A percentile compares a stretch with the other conserved stretches of the same genome.
Evolutionary conservation across 2,797 vertebrate genomes (phyloP).

Genomic region (Hypotaenidia philippensis): DNA sequence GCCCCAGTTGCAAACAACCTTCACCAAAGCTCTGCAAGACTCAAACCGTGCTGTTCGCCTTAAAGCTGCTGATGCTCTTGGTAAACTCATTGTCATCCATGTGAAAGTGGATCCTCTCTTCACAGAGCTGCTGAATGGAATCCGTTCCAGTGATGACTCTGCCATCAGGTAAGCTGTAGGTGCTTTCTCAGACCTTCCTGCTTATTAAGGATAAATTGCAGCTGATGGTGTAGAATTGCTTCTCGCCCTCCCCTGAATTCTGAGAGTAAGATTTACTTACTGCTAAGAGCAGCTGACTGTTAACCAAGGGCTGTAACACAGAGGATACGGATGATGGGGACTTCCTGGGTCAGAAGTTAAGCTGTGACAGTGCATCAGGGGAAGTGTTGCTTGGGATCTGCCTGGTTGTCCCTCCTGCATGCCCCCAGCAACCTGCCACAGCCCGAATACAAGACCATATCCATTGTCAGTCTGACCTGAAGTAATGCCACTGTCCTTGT

Average conservation of each 20-base stretch:
- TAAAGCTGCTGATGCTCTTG: slow-evolving; percentile 93
- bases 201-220: not conserved
- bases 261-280: not conserved
- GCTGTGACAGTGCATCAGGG: not conserved
- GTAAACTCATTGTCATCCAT: slow-evolving; percentile 95
- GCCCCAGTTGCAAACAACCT: slow-evolving; percentile 97
- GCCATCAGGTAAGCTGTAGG: slow-evolving; percentile 87
- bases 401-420: not conserved
- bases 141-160: slow-evolving; percentile 92
- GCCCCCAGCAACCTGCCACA: not conserved
- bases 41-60: slow-evolving; percentile 93
- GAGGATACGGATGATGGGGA: not conserved
- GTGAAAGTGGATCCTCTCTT: slow-evolving; percentile 97
- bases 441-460: not conserved
- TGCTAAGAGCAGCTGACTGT: not conserved
- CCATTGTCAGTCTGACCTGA: not conserved
- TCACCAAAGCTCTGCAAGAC: slow-evolving; percentile 97
- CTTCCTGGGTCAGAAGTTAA: not conserved
- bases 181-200: not conserved
- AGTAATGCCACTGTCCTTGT: not conserved
- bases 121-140: slow-evolving; percentile 91
- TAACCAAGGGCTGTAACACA: not conserved
- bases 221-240: not conserved
- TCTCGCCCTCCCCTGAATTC: not conserved
- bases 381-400: not conserved